Percentiles rank a stretch among this genome's conserved stretches.
phyloP scores from a whole-genome alignment of 2,888 invertebrate species.

The Pammene aurita region DNA sequence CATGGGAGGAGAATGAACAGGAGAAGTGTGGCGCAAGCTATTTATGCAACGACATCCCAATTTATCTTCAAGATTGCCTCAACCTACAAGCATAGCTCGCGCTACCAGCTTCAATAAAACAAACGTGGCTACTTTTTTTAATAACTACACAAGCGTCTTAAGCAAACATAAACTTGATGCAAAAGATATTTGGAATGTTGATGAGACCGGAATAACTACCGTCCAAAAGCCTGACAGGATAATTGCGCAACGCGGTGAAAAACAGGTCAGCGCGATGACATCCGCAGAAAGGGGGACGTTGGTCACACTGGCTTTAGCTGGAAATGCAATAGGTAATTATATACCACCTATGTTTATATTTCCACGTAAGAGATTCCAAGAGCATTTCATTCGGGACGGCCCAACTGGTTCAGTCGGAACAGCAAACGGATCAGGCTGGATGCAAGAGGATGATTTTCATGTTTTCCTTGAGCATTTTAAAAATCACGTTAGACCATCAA shows the following conservation, averaged over 20 bases:
- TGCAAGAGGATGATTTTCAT: constrained; percentile 17
- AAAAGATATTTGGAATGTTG: constrained; percentile 20
- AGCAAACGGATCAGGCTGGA: constrained; percentile 33
- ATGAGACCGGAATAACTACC: background rate
- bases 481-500: no score
- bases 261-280: constrained; percentile 23
- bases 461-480: no score
- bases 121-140: background rate
- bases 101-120: background rate
- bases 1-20: no score
- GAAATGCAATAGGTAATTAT: constrained; percentile 11
- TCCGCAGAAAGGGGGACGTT: constrained; percentile 20
- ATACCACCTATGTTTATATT: constrained; percentile 39
- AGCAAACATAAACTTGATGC: constrained; percentile 30
- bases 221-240: constrained; percentile 11
- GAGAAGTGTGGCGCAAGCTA: background rate
- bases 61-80: background rate
- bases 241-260: constrained; percentile 14
- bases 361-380: constrained; percentile 24
- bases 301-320: constrained; percentile 2
- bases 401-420: constrained; percentile 24
- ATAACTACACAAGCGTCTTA: constrained; percentile 22
- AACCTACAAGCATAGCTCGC: background rate
- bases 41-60: background rate
- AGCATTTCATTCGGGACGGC: constrained; percentile 14